phyloP scores from a whole-genome alignment of 2,113 vertebrate species.

The Odontophorus gujanensis region DNA sequence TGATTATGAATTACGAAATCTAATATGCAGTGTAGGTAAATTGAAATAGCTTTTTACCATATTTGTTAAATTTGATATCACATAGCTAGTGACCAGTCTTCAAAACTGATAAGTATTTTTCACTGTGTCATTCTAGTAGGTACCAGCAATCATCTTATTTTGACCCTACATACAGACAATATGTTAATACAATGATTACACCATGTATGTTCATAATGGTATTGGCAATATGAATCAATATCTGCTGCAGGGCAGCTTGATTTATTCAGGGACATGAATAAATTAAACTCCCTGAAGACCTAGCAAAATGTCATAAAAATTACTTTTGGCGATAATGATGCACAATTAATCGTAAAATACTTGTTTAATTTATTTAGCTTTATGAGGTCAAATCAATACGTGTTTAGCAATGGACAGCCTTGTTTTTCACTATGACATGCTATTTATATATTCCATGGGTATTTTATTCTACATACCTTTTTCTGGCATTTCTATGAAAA shows the following conservation, averaged over 20 bases:
- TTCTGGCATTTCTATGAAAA: neutral
- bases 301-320: conserved; percentile 92
- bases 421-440: conserved; percentile 61
- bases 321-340: conserved; percentile 88
- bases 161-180: conserved; percentile 44
- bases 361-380: conserved; percentile 83
- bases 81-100: neutral
- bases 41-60: neutral
- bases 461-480: conserved; percentile 46
- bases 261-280: conserved; percentile 89
- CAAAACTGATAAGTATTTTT: neutral
- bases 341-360: conserved; percentile 88
- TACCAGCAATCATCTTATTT: conserved; percentile 42
- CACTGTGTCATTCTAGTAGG: neutral
- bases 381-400: conserved; percentile 88
- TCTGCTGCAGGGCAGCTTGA: conserved; percentile 83
- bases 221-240: conserved; percentile 90
- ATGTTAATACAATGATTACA: conserved; percentile 72
- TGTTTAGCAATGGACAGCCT: conserved; percentile 75
- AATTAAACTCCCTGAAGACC: conserved; percentile 85
- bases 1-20: neutral
- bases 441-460: conserved; percentile 41
- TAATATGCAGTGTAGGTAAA: neutral
- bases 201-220: conserved; percentile 81
- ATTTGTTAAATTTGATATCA: neutral